Percentiles rank a stretch among this genome's conserved stretches.
These are phyloP conservation scores for Cremastinae sp. DNA, from an alignment of 2,888 invertebrate genomes.

Conservation along the genomic window DNA sequence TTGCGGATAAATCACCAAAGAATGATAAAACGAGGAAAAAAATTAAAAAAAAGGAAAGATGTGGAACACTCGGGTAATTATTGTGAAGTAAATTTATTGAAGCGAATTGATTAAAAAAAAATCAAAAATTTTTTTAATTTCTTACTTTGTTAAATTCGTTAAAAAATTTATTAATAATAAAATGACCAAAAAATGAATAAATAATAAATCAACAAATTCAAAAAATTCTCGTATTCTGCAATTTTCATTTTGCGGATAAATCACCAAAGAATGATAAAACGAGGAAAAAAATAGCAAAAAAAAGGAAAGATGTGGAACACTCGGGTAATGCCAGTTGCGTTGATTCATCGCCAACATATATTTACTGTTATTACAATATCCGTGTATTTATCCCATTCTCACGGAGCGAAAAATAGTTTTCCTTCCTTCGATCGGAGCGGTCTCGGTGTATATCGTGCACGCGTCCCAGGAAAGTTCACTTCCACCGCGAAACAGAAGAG, in stretches of 20 bases:
- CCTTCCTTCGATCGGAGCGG: too few species aligned
- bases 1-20: too few species aligned
- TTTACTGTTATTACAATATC: slow-evolving; percentile 8
- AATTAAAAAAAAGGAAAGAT: slow-evolving; percentile 20
- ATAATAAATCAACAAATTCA: too few species aligned
- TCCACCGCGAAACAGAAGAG: slow-evolving; percentile 30
- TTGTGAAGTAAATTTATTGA: too few species aligned
- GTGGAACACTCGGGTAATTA: slow-evolving; percentile 40
- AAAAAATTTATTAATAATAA: too few species aligned
- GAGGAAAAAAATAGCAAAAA: slow-evolving; percentile 7
- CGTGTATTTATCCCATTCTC: slow-evolving; percentile 11
- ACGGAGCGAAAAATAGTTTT: slow-evolving; percentile 29
- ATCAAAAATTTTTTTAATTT: too few species aligned
- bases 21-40: slow-evolving; percentile 9
- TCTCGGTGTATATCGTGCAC: too few species aligned
- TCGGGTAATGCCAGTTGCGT: slow-evolving; percentile 41
- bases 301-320: slow-evolving; percentile 38
- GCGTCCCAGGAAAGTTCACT: slow-evolving; percentile 63
- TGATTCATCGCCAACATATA: slow-evolving; percentile 1
- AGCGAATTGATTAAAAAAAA: too few species aligned
- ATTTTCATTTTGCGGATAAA: too few species aligned
- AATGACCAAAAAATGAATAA: too few species aligned
- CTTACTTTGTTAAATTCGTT: too few species aligned
- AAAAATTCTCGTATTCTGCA: too few species aligned
- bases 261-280: background rate